These are phyloP conservation scores for Cyanoliseus patagonus DNA, from an alignment of 2,113 vertebrate genomes.

Conservation along the genomic window DNA sequence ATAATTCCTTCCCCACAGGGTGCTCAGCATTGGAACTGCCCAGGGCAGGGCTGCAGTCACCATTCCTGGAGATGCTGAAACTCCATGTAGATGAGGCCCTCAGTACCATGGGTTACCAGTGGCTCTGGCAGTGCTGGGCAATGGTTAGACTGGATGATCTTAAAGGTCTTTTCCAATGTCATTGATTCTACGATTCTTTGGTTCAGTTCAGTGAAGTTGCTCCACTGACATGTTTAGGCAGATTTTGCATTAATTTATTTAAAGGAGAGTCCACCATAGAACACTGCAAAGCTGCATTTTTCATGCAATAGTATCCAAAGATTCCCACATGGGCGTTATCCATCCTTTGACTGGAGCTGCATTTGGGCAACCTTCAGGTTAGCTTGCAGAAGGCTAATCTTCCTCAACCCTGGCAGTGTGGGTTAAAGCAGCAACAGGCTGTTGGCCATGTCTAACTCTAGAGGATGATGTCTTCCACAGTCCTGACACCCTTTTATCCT, in stretches of 20 bases:
- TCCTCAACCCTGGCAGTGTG: fast-evolving
- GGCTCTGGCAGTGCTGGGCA: too few relatives aligned
- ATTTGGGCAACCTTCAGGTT: not conserved
- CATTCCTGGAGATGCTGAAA: too few relatives aligned
- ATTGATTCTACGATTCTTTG: not conserved
- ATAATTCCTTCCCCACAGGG: too few relatives aligned
- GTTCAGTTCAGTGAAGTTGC: not conserved
- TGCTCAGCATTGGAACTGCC: too few relatives aligned
- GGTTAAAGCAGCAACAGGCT: not conserved
- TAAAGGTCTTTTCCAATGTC: not conserved
- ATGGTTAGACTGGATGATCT: not conserved
- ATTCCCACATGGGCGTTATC: not conserved
- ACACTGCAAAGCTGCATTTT: not conserved
- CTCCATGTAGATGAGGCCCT: too few relatives aligned
- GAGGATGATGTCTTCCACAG: not conserved
- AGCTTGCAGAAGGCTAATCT: not conserved
- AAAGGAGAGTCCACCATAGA: not conserved
- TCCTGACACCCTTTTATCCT: not conserved
- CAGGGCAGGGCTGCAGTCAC: too few relatives aligned
- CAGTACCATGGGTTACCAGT: not conserved
- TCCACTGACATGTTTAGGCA: not conserved
- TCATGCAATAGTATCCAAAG: not conserved
- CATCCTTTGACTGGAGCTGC: not conserved
- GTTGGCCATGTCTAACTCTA: not conserved
- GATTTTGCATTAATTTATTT: not conserved